These are phyloP conservation scores for Pachliopta kotzebuea DNA, from an alignment of 2,888 invertebrate genomes.

Conservation along the genomic window DNA sequence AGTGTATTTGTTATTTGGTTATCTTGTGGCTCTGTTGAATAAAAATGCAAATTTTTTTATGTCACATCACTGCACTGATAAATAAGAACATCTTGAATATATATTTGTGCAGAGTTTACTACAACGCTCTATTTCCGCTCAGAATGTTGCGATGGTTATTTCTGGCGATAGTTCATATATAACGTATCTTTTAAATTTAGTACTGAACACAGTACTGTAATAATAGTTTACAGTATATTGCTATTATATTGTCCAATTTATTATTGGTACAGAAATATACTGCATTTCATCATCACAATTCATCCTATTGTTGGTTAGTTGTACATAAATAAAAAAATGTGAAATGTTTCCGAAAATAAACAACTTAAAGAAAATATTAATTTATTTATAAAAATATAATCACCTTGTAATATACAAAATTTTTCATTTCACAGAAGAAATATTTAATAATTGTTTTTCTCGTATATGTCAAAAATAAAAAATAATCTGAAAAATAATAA, in stretches of 20 bases:
- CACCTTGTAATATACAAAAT: background rate
- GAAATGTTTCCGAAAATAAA: constrained; percentile 24
- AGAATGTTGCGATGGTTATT: constrained; percentile 35
- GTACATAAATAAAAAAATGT: background rate
- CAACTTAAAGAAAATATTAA: constrained; percentile 1
- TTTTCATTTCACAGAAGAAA: background rate
- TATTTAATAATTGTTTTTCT: background rate
- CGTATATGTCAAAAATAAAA: too few species aligned
- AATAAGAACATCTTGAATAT: background rate
- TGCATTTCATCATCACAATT: too few species aligned
- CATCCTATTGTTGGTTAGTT: too few species aligned
- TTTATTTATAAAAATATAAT: constrained; percentile 5
- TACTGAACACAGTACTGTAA: constrained; percentile 18
- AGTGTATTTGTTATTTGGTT: too few species aligned
- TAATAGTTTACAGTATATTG: constrained; percentile 2
- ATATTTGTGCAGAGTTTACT: constrained; percentile 26
- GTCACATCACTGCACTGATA: background rate
- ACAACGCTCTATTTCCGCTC: constrained; percentile 30
- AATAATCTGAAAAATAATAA: too few species aligned
- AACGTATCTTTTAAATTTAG: constrained; percentile 33
- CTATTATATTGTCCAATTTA: too few species aligned
- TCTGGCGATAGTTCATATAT: constrained; percentile 36
- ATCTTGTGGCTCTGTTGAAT: too few species aligned
- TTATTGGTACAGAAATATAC: background rate
- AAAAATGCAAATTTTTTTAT: too few species aligned